Evolutionary conservation across 2,797 vertebrate species (phyloP), one percentile per base, ranked within the genome.

Genomic region (Pseudochromis fuscus): DNA sequence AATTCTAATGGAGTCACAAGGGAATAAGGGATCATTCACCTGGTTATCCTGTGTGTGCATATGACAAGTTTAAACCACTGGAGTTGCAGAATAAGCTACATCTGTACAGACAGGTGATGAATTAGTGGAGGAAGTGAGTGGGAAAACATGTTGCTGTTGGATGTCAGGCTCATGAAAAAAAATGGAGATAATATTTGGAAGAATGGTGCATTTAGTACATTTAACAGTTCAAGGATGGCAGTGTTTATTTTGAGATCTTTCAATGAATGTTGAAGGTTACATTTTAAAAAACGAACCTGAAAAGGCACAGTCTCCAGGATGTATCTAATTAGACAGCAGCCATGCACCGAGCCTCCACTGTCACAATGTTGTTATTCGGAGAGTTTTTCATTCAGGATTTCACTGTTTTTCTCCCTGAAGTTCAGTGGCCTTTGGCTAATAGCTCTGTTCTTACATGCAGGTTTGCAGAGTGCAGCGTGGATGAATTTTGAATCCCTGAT

Each of bases 401-500:
- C 21, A 13, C 45, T 35, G 11, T 37, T 33, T 3, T 6, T 46
- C n/a, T 12, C 44, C 28, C 1, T 25, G 5, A 12, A 3, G 49
- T 48, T 56, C 51, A 24, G 24, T 16, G 38, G 15, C 57, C 30
- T 51, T 48, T 31, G 8, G 58, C n/a, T 0, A 13, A 25, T 5
- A 46, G 19, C 33, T 61, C 21, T 12, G 27, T 27, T 25, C 56
- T 30, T 7, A 9, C 35, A 18, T 48, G 37, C 25, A 59, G 44
- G 65, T 28, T 10, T 59, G 15, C 2, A 45, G 55, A 77, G n/a
- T 24, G 55, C 63, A 72, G 27, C 6, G 19, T 65, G 27, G 51
- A 44, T 23, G 7, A 12, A 51, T 61, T 63, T 49, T 52, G 24
- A 72, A 67, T 51, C 53, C n/a, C 15, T 55, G 48, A 52, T 21